phyloP scores from a whole-genome alignment of 2,113 vertebrate species.

The Corvus hawaiiensis region DNA sequence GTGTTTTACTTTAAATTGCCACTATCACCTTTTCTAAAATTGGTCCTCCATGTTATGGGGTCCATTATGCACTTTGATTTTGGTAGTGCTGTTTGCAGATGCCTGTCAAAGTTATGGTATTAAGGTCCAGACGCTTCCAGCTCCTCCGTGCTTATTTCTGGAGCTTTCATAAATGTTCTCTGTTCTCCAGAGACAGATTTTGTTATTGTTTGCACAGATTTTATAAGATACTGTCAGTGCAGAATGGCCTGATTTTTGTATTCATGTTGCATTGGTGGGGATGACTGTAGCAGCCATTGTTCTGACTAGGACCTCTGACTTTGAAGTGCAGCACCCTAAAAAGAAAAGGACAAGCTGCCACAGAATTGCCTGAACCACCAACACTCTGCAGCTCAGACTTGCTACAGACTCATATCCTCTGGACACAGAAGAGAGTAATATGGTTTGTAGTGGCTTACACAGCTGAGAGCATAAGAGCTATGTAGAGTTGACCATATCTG shows the following conservation, averaged over 20 bases:
- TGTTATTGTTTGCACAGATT: background rate
- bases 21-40: background rate
- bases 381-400: background rate
- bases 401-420: background rate
- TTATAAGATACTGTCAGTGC: background rate
- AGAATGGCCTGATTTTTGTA: background rate
- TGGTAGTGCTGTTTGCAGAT: background rate
- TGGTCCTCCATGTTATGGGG: background rate
- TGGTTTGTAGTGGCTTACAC: fast-evolving
- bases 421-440: background rate
- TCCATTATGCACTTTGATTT: background rate
- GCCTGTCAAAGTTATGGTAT: background rate
- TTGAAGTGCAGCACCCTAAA: background rate
- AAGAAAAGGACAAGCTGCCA: background rate
- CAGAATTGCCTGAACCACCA: background rate
- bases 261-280: background rate
- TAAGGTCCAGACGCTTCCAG: background rate
- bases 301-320: background rate
- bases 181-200: background rate
- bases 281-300: background rate
- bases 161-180: background rate
- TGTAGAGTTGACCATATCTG: background rate
- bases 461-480: background rate
- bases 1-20: background rate
- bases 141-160: background rate